phyloP scores from a whole-genome alignment of 1,140 invertebrate genomes.

The Papilio dardanus region DNA sequence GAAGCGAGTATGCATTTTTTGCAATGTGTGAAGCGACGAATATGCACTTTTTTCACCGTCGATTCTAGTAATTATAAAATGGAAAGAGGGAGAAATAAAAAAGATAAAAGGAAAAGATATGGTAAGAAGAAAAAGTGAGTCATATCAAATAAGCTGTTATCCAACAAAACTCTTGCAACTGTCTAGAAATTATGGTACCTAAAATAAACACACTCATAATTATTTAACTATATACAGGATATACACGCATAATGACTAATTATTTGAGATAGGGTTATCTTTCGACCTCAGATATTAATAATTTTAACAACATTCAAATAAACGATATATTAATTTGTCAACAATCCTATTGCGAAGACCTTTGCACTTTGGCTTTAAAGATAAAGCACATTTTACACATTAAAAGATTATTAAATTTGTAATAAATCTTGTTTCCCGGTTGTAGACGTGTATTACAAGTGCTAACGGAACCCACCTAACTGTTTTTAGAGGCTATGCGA shows the following conservation, averaged over 20 bases:
- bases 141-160: no score
- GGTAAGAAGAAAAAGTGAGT: neutral
- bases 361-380: conserved; percentile 1
- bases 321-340: neutral
- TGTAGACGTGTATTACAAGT: conserved; percentile 38
- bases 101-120: neutral
- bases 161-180: no score
- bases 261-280: neutral
- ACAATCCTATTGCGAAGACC: neutral
- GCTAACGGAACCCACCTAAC: conserved; percentile 56
- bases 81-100: neutral
- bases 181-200: no score
- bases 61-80: neutral
- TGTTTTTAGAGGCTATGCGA: conserved; percentile 48
- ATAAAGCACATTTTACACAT: neutral
- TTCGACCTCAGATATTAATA: neutral
- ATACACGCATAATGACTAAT: neutral
- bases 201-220: neutral
- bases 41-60: neutral
- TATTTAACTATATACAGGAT: neutral
- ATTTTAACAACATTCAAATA: neutral
- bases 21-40: neutral
- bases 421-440: conserved; percentile 18
- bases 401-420: conserved; percentile 8
- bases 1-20: neutral